These are phyloP conservation scores for Shinisaurus crocodilurus DNA, from an alignment of 2,113 vertebrate species.

Conservation along the genomic window DNA sequence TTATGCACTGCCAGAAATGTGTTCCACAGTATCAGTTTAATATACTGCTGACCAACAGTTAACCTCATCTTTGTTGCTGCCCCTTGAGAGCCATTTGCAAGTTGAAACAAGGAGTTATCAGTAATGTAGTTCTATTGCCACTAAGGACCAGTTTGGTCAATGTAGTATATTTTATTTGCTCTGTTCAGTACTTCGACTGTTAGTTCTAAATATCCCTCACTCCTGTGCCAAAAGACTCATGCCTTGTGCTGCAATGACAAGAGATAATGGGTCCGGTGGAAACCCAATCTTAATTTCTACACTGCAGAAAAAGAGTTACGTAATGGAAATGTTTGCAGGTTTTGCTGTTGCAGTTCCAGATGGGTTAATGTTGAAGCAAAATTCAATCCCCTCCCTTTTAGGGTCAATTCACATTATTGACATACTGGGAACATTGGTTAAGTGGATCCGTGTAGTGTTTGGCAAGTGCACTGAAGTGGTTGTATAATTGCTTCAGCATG, in stretches of 20 bases:
- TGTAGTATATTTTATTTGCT: constrained; percentile 8
- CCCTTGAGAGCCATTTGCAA: constrained; percentile 4
- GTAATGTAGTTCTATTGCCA: background rate
- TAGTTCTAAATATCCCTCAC: background rate
- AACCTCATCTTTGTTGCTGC: constrained; percentile 1
- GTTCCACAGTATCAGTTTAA: background rate
- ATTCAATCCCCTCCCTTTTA: background rate
- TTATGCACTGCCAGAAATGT: background rate
- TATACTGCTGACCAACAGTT: background rate
- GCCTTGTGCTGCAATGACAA: background rate
- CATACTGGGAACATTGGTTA: background rate
- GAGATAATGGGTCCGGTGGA: background rate
- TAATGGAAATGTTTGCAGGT: fast-evolving
- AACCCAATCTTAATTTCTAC: background rate
- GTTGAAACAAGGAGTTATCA: background rate
- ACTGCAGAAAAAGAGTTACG: background rate
- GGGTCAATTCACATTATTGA: background rate
- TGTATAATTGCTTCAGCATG: background rate
- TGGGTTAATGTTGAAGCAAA: background rate
- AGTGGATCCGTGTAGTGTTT: background rate
- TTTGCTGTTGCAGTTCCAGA: background rate
- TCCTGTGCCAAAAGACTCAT: background rate
- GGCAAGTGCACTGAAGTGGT: background rate
- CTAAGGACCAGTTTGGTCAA: background rate
- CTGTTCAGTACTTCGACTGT: fast-evolving